These are phyloP conservation scores for Hipposideros larvatus DNA, from an alignment of 2,797 vertebrate genomes.

Conservation along the genomic window DNA sequence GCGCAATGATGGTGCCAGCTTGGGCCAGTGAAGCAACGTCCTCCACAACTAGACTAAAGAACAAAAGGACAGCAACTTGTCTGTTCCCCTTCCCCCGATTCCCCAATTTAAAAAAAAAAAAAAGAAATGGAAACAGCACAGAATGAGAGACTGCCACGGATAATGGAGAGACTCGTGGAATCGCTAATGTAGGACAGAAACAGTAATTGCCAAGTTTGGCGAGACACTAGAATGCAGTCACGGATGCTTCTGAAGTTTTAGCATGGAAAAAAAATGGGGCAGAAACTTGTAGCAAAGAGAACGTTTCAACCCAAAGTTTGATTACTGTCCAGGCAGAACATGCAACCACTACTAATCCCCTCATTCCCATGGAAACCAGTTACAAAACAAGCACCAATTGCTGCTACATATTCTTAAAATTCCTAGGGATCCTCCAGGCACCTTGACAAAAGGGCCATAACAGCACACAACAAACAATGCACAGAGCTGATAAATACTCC, in stretches of 20 bases:
- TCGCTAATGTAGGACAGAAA: neutral
- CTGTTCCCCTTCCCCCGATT: no score
- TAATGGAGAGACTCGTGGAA: accelerated
- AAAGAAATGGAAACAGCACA: neutral
- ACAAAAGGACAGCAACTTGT: no score
- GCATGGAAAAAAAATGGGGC: neutral
- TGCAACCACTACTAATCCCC: neutral
- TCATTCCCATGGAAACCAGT: neutral
- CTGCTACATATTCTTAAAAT: constrained; percentile 46
- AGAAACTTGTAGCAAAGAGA: neutral
- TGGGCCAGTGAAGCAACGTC: no score
- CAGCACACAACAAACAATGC: no score
- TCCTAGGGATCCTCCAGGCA: constrained; percentile 27
- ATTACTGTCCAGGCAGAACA: neutral
- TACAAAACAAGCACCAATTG: neutral
- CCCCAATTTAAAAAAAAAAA: no score
- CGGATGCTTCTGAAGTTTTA: neutral
- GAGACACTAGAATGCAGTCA: neutral
- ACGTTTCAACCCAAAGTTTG: constrained; percentile 12
- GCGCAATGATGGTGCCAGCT: no score
- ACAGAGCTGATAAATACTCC: neutral
- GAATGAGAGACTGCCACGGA: neutral
- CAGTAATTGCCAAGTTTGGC: neutral
- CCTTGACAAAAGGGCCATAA: constrained; percentile 8
- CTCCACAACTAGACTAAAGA: no score